phyloP scores from a whole-genome alignment of 2,888 invertebrate species.

The Neoaliturus tenellus region DNA sequence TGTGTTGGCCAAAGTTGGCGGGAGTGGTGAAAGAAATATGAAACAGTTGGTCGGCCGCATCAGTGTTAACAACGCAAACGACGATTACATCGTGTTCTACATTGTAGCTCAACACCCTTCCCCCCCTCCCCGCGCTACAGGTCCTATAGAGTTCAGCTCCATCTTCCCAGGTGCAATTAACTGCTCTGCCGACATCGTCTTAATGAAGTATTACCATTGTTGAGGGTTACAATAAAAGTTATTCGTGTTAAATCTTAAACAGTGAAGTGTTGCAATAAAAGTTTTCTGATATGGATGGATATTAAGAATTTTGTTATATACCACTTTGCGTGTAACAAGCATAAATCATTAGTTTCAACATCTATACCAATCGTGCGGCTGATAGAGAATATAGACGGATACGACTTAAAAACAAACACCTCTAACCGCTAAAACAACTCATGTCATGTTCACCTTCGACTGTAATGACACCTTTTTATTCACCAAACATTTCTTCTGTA shows the following conservation, averaged over 20 bases:
- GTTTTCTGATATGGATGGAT: too few species aligned
- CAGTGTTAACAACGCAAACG: conserved; percentile 42
- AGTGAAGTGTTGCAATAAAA: too few species aligned
- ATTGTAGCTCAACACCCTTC: conserved; percentile 17
- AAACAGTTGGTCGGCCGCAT: conserved; percentile 52
- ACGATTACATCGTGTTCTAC: conserved; percentile 47
- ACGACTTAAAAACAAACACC: neutral
- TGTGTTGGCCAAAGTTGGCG: conserved; percentile 43
- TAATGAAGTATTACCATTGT: neutral
- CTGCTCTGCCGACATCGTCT: neutral
- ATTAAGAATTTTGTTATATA: too few species aligned
- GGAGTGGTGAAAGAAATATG: conserved; percentile 48
- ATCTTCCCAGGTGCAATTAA: conserved; percentile 17
- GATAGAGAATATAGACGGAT: too few species aligned
- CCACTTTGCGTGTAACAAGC: too few species aligned
- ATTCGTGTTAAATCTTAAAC: too few species aligned
- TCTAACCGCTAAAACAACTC: neutral
- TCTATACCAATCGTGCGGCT: too few species aligned
- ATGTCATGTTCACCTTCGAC: neutral
- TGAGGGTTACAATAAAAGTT: too few species aligned
- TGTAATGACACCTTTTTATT: conserved; percentile 10
- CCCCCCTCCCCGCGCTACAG: conserved; percentile 34
- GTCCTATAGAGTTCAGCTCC: conserved; percentile 18
- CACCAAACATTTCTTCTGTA: conserved; percentile 6
- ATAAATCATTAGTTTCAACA: too few species aligned